These are phyloP conservation scores for Lates calcarifer DNA, from an alignment of 2,113 vertebrate genomes.

Conservation along the genomic window DNA sequence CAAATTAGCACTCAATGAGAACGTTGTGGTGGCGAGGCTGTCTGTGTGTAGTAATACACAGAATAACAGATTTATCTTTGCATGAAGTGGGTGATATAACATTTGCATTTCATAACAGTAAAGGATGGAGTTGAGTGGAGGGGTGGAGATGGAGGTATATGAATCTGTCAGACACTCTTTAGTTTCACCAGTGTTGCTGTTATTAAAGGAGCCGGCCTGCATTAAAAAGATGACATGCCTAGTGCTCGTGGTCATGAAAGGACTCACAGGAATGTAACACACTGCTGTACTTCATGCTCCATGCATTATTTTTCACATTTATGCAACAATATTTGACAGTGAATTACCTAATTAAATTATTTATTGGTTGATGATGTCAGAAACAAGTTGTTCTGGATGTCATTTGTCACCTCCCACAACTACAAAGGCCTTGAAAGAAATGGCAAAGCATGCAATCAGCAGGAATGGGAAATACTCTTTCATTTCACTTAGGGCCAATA, in stretches of 20 bases:
- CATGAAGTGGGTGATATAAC: conserved; percentile 65
- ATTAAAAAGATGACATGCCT: conserved; percentile 38
- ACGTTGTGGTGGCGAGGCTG: background rate
- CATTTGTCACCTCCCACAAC: conserved; percentile 35
- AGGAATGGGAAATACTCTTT: conserved; percentile 43
- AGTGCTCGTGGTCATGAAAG: background rate
- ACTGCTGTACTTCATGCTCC: background rate
- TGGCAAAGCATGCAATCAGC: conserved; percentile 31
- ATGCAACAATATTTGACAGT: background rate
- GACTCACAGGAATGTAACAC: background rate
- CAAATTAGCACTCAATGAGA: conserved; percentile 42
- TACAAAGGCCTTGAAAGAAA: conserved; percentile 31
- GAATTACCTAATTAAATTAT: conserved; percentile 22
- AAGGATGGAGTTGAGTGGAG: conserved; percentile 18
- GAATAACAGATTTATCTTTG: conserved; percentile 63
- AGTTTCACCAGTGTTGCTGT: conserved; percentile 28
- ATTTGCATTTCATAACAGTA: conserved; percentile 77
- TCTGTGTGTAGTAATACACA: conserved; percentile 29
- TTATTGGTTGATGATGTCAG: background rate
- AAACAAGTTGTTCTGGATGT: background rate
- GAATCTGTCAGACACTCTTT: conserved; percentile 50
- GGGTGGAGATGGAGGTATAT: conserved; percentile 21
- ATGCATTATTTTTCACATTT: conserved; percentile 29
- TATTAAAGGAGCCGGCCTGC: conserved; percentile 20
- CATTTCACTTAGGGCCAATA: conserved; percentile 30